These are phyloP conservation scores for Sebastes iracundus DNA, from an alignment of 2,797 vertebrate species.

Conservation along the genomic window DNA sequence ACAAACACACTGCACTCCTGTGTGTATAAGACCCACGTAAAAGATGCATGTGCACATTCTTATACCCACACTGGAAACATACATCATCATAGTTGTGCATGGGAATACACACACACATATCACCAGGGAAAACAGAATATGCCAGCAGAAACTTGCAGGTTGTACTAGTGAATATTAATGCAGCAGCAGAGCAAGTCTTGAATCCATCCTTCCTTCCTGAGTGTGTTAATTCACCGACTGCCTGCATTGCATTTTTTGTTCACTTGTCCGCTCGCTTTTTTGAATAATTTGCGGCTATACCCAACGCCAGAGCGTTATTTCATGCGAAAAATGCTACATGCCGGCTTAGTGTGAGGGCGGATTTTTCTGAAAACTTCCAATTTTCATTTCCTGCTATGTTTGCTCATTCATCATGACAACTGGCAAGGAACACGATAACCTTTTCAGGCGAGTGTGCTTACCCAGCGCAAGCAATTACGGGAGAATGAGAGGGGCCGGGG, in stretches of 20 bases:
- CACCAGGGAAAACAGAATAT: slow-evolving; percentile 19
- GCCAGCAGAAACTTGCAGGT: slow-evolving; percentile 43
- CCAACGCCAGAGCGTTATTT: slow-evolving; percentile 2
- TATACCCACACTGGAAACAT: slow-evolving; percentile 3
- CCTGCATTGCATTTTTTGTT: slow-evolving; percentile 3
- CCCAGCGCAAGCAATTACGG: slow-evolving; percentile 78
- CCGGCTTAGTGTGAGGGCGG: slow-evolving; percentile 1
- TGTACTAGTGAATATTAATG: slow-evolving; percentile 52
- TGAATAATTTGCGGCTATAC: not conserved
- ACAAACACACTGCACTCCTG: not conserved
- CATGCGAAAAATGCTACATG: not conserved
- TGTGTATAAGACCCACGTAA: not conserved
- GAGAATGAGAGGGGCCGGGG: slow-evolving; percentile 74
- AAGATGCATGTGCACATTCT: slow-evolving; percentile 9
- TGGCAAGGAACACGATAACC: slow-evolving; percentile 78
- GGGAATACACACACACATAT: not conserved
- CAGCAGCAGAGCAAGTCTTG: slow-evolving; percentile 15
- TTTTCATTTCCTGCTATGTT: slow-evolving; percentile 68
- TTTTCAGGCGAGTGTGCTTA: slow-evolving; percentile 79
- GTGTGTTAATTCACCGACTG: slow-evolving; percentile 16
- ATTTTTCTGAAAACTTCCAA: slow-evolving; percentile 45
- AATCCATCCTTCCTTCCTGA: slow-evolving; percentile 7
- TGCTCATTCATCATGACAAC: slow-evolving; percentile 76
- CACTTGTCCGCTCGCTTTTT: slow-evolving; percentile 4
- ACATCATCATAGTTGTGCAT: not conserved